Evolutionary conservation across 2,113 vertebrate genomes (phyloP), one percentile per base, ranked within the genome.

Genomic region (Corythornis cristatus): DNA sequence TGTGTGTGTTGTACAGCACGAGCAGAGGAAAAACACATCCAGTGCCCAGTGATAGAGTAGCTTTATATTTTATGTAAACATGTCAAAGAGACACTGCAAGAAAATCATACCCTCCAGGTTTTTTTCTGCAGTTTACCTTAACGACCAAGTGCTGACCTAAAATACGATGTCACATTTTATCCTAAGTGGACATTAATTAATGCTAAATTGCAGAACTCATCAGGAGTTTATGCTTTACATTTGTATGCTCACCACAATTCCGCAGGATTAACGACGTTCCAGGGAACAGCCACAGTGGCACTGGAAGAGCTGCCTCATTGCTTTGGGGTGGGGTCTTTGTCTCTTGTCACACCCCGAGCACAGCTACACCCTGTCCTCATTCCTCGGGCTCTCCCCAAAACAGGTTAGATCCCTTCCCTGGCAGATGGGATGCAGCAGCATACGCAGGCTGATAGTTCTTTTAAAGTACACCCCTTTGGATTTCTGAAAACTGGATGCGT

Each of bases 141-240:
- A 53, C 45, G 82, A 56, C 73, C 51, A 95, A 92, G 66, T 85
- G 84, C 67, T 96, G 62, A 93, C 57, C 93, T 83, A 87, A 96
- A 93, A 96, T 94, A 92, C 51, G 93, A 70, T 73, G 72, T 54
- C 70, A 74, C 60, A 57, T 96, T 94, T 83, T 94, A 91, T 85
- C 79, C 37, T 83, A 97, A 91, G 80, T 75, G 90, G 91, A 72
- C 82, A 88, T 96, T 89, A 96, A 96, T 84, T 82, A 94, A 92
- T 71, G 70, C 46, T 83, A 64, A 94, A 89, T 92, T 93, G 50
- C 54, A 93, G 62, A 77, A 91, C 83, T 93, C 78, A 1, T 80
- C 50, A 57, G 83, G 42, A 91, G 71, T 92, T 91, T 95, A 83
- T 90, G 89, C 77, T 95, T 93, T 95, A 86, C 57, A 72, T 93